Conservation (phyloP, 1,140 invertebrate species). For the Vollenhovia emeryi region DNA sequence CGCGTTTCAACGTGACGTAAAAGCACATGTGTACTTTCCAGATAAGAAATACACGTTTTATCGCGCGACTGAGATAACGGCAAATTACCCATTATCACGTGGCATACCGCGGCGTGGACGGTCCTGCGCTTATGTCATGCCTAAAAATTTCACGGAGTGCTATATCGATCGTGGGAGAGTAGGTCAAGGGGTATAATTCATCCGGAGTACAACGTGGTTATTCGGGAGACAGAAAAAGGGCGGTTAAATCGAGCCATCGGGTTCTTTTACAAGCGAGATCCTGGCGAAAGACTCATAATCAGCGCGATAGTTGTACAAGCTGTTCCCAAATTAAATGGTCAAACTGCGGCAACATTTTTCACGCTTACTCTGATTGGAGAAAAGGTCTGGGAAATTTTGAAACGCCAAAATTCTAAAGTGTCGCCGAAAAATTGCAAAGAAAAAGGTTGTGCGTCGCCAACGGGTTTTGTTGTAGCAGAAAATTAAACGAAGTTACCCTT, state of each 20-base stretch:
- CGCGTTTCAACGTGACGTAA: constrained; percentile 23
- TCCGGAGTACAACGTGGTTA: background rate
- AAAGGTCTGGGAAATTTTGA: background rate
- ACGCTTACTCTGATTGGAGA: background rate
- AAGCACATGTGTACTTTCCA: constrained; percentile 10
- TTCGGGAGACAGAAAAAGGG: constrained; percentile 15
- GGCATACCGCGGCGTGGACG: background rate
- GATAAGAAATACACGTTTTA: constrained; percentile 49
- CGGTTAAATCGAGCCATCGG: constrained; percentile 21
- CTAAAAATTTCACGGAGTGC: constrained; percentile 33
- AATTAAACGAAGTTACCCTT: background rate
- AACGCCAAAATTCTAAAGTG: background rate
- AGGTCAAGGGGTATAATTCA: constrained; percentile 50
- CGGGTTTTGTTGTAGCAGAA: background rate
- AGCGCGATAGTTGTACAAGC: background rate
- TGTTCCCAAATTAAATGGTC: background rate
- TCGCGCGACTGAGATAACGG: constrained; percentile 35
- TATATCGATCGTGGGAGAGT: constrained; percentile 19
- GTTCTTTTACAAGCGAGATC: background rate
- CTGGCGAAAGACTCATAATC: background rate
- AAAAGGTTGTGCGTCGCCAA: background rate
- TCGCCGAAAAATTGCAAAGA: background rate
- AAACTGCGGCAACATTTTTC: background rate
- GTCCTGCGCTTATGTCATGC: constrained; percentile 8
- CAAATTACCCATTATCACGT: constrained; percentile 33